Base-by-base conservation (phyloP, 1,140 invertebrate species). In the Zaprionus inermis region DNA sequence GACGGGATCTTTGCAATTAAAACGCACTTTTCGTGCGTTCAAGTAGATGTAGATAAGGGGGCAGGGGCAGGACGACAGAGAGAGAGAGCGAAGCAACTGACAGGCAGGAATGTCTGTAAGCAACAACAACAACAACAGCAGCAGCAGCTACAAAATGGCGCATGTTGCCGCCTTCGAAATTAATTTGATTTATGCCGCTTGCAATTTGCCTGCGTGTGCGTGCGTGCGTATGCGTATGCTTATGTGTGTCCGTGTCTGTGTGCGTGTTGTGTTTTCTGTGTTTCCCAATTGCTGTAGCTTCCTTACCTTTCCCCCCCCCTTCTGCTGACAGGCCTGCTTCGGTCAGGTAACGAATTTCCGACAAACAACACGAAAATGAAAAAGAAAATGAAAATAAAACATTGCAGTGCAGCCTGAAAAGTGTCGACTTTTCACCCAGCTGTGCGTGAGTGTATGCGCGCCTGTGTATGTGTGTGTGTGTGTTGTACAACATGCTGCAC, bases 101-200 rank as follows among this genome's bases (percentile, higher is more conserved):
- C 69, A 67, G 70, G 55, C 10, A 28, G 36, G 38, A 44, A 44
- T 44, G n/a, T 44, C 38, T 44, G 38, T 16, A 44, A 44, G 38
- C 38, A 44, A 44, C 38, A 16, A 61, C 41, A n/a, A 18, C 52
- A 56, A 51, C 67, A 54, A 9, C 20, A 58, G 41, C 14, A 38
- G 16, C 20, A 61, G 41, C 30, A 51, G 65, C 68, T 54, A 77
- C 77, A 84, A 84, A 83, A 84, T 84, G 81, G 74, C 78, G 81
- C 70, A 85, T 76, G 81, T 79, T 81, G 82, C 78, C 69, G 75
- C 68, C 78, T 83, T 78, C 83, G 83, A 88, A 89, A 91, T 91
- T 89, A 88, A 91, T 91, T 88, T 91, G 88, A 91, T 91, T 91
- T 91, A 91, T 89, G 78, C 73, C 66, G 58, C 46, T 63, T 49